phyloP scores from a whole-genome alignment of 2,113 vertebrate species.

The Chauna torquata region DNA sequence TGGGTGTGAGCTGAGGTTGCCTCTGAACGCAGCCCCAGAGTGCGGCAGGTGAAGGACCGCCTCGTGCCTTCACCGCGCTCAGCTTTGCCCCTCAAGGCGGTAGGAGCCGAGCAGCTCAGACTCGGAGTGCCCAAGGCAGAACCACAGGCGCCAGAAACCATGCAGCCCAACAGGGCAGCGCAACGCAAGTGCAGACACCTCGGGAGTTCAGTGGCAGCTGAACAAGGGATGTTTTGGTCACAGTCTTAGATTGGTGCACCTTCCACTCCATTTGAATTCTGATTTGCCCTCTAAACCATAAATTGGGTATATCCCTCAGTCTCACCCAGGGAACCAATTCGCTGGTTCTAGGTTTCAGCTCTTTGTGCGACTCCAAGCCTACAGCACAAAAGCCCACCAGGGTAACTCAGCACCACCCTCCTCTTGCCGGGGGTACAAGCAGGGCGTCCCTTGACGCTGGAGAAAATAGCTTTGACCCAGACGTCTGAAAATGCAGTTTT shows the following conservation, averaged over 20 bases:
- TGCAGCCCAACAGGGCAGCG: rapidly evolving
- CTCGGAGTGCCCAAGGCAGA: background rate
- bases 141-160: rapidly evolving
- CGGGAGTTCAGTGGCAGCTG: background rate
- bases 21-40: background rate
- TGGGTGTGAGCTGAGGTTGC: background rate
- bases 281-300: background rate
- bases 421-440: background rate
- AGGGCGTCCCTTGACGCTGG: background rate
- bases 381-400: background rate
- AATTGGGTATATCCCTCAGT: background rate
- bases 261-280: background rate
- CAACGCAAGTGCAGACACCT: rapidly evolving
- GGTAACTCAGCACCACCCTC: background rate
- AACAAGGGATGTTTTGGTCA: background rate
- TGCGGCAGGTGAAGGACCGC: rapidly evolving
- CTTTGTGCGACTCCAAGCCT: background rate
- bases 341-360: background rate
- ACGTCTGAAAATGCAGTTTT: background rate
- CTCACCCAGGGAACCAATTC: background rate
- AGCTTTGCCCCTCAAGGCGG: rapidly evolving
- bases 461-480: background rate
- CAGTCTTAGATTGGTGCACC: background rate
- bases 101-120: background rate
- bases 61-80: background rate